These are phyloP conservation scores for Ahaetulla prasina DNA, from an alignment of 2,113 vertebrate species.

Conservation along the genomic window DNA sequence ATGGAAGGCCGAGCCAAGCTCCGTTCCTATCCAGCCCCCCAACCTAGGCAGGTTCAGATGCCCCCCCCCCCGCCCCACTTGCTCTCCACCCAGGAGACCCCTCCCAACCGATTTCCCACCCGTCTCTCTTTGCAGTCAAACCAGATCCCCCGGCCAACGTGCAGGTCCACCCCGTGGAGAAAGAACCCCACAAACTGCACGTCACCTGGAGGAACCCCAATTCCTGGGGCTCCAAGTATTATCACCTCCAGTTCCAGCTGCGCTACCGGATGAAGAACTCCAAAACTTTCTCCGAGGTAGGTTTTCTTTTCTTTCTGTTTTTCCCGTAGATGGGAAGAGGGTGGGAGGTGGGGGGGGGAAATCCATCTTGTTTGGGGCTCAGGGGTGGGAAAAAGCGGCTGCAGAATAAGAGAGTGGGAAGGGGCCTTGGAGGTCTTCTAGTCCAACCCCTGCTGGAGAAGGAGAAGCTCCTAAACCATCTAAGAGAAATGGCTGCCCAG, in stretches of 20 bases:
- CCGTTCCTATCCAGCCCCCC: not conserved
- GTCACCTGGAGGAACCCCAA: constrained; percentile 66
- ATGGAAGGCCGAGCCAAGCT: not conserved
- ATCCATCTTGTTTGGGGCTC: not conserved
- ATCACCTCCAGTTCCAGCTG: constrained; percentile 64
- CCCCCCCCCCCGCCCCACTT: rapidly evolving
- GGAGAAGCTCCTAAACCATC: too few species aligned
- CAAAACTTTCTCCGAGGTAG: constrained; percentile 7
- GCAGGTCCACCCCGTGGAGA: constrained; percentile 31
- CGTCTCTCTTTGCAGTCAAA: constrained; percentile 52
- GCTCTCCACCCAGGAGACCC: not conserved
- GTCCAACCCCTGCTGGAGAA: too few species aligned
- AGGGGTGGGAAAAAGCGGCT: not conserved
- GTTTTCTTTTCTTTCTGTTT: not conserved
- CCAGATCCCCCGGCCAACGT: constrained; percentile 65
- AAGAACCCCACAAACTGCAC: constrained; percentile 24
- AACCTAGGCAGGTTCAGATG: not conserved
- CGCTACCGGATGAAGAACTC: constrained; percentile 59
- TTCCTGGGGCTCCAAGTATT: constrained; percentile 63
- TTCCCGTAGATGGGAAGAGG: too few species aligned
- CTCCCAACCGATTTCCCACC: not conserved
- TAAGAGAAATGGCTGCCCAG: too few species aligned
- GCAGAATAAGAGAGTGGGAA: not conserved
- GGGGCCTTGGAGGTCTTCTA: too few species aligned
- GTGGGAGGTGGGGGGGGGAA: not conserved